These are phyloP conservation scores for Drosophila anceps DNA, from an alignment of 2,888 invertebrate genomes.

Conservation along the genomic window DNA sequence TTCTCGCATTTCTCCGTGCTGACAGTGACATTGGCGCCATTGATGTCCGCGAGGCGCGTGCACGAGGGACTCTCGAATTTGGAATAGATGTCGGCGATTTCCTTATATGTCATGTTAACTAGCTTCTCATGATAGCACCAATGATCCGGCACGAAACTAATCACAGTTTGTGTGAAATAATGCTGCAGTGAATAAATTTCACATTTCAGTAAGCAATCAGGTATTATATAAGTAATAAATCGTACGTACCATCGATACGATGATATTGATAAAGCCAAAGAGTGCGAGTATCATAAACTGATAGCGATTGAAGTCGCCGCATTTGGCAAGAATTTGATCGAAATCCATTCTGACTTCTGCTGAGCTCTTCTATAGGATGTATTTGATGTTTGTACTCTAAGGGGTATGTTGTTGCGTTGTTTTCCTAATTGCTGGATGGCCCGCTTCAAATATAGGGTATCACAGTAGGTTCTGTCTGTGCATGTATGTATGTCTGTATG, in stretches of 20 bases:
- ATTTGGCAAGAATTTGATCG: constrained; percentile 86
- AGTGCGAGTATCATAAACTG: constrained; percentile 86
- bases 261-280: constrained; percentile 87
- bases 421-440: constrained; percentile 6
- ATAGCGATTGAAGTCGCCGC: constrained; percentile 87
- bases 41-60: constrained; percentile 80
- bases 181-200: constrained; percentile 73
- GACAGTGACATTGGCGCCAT: constrained; percentile 78
- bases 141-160: constrained; percentile 87
- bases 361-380: neutral
- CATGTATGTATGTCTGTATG: constrained; percentile 11
- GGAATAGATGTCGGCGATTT: constrained; percentile 83
- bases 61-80: constrained; percentile 83
- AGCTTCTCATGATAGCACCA: constrained; percentile 85
- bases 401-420: constrained; percentile 7
- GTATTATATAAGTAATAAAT: neutral
- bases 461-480: constrained; percentile 61
- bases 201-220: neutral
- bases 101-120: constrained; percentile 83
- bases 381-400: constrained; percentile 25
- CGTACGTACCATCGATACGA: constrained; percentile 86
- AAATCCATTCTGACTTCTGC: constrained; percentile 83
- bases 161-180: constrained; percentile 88
- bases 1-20: constrained; percentile 85
- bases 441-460: constrained; percentile 45